Evolutionary conservation across 2,113 vertebrate genomes (phyloP), one percentile per base, ranked within the genome.

Genomic region (Tautogolabrus adspersus): DNA sequence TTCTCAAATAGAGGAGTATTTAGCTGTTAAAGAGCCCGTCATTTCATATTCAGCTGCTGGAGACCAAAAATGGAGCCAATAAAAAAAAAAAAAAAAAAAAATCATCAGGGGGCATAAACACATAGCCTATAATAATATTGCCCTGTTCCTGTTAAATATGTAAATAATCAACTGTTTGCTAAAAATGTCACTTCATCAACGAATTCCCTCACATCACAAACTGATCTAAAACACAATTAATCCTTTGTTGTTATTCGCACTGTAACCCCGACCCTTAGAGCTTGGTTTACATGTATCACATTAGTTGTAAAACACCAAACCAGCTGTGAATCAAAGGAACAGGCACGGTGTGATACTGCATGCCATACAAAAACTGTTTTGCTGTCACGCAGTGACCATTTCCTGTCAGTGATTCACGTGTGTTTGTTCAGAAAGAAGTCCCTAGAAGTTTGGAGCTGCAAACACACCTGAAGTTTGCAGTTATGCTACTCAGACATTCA

Each of bases 261-360:
- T n/a, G 26, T 22, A 47, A 60, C 19, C 13, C 12, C 30, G 52
- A 42, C 52, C 42, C 10, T n/a, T 38, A 26, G 10, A 56, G 23
- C 16, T 19, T 26, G 9, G 13, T 44, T 68, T 44, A 38, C 57
- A 38, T 40, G 44, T 19, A 38, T 47, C 30, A 23, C 10, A 15
- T 13, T 61, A 21, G 57, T 38, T 6, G 15, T 60, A 42, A 52
- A 71, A 72, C 30, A 61, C 26, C n/a, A 47, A 60, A 38, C 56
- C 57, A 71, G 68, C 57, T 59, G 40, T 52, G 30, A 51, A 46
- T 38, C 61, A 72, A 61, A 61, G 9, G n/a, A 52, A 16, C 37
- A 19, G n/a, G 57, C 56, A 23, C 68, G 49, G 68, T 44, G 13
- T 49, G 56, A 51, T 9, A 72, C 22, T 6, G 54, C 52, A 69